Conservation (phyloP, 2,888 invertebrate genomes). For the Pammene aurita region DNA sequence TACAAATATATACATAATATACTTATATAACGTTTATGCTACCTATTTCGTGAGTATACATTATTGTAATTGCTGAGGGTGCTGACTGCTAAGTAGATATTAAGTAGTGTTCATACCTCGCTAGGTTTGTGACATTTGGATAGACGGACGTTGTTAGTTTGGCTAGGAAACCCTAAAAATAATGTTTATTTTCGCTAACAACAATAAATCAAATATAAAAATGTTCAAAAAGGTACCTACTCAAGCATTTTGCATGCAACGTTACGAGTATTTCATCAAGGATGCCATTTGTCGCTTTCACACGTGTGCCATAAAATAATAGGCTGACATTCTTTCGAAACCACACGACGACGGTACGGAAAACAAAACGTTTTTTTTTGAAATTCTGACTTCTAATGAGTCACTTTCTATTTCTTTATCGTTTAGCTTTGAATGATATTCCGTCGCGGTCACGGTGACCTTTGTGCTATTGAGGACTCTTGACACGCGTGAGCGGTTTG, state of each 20-base stretch:
- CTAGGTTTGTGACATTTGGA: no score
- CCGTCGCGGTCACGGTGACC: conserved; percentile 54
- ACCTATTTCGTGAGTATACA: no score
- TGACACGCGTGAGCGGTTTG: conserved; percentile 54
- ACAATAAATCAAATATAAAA: background rate
- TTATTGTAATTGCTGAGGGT: no score
- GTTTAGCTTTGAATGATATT: conserved; percentile 49
- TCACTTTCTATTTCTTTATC: conserved; percentile 51
- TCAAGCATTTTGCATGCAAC: background rate
- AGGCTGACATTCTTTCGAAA: conserved; percentile 28
- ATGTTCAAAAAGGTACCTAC: background rate
- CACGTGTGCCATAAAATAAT: conserved; percentile 6
- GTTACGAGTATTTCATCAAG: conserved; percentile 20
- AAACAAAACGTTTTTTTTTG: conserved; percentile 43
- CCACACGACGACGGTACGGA: conserved; percentile 40
- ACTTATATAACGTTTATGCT: no score
- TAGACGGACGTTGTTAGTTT: no score
- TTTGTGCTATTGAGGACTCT: conserved; percentile 50
- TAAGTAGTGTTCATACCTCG: no score
- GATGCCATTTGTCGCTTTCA: conserved; percentile 19
- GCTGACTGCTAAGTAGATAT: no score
- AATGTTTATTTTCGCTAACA: no score
- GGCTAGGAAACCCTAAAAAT: no score
- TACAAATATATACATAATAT: no score
- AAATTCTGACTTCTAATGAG: conserved; percentile 44